These are phyloP conservation scores for Lagopus muta DNA, from an alignment of 2,113 vertebrate genomes.

Conservation along the genomic window DNA sequence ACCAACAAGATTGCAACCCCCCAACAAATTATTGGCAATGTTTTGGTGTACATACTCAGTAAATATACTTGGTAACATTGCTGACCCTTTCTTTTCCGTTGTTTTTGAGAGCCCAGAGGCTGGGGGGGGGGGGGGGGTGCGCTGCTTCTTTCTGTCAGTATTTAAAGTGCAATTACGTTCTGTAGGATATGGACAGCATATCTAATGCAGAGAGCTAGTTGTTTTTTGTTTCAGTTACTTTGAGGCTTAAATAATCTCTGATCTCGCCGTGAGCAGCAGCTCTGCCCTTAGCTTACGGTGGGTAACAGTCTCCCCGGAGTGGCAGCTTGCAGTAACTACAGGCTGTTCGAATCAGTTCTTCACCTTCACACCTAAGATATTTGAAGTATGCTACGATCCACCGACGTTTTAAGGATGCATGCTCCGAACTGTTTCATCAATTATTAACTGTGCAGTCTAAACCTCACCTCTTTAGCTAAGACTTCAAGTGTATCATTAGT, in stretches of 20 bases:
- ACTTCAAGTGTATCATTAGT: background rate
- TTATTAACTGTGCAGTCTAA: background rate
- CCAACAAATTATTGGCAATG: background rate
- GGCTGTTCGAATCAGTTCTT: rapidly evolving
- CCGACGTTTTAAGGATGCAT: rapidly evolving
- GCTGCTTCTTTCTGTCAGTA: background rate
- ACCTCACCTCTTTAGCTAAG: background rate
- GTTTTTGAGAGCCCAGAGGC: background rate
- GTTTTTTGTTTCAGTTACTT: background rate
- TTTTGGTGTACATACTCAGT: background rate
- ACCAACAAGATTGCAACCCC: background rate
- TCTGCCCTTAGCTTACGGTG: background rate
- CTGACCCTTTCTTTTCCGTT: background rate
- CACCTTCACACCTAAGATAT: rapidly evolving
- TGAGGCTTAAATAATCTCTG: rapidly evolving
- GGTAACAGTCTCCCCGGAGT: background rate
- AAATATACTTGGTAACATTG: background rate
- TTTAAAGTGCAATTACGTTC: background rate
- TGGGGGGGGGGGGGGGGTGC: rapidly evolving
- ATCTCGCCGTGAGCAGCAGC: rapidly evolving
- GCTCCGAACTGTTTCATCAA: background rate
- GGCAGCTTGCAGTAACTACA: background rate
- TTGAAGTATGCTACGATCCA: rapidly evolving
- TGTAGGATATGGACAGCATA: background rate
- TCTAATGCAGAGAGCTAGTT: background rate